Evolutionary conservation across 2,888 invertebrate genomes (phyloP).

Genomic region (Eupeodes latifasciatus): DNA sequence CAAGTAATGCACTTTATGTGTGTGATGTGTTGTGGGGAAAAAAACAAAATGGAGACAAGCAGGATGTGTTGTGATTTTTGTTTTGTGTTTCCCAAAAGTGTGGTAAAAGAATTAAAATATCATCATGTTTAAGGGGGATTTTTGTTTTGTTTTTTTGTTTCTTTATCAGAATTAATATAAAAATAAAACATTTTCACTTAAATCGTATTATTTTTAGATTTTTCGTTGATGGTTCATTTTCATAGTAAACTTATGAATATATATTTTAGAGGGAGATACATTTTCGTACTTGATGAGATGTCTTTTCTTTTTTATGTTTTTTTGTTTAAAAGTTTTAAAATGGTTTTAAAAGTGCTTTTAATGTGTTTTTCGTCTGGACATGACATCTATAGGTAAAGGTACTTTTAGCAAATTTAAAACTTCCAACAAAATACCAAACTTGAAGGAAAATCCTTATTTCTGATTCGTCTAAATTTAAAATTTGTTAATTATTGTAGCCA

Average conservation of each 20-base stretch:
- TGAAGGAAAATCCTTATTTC: no score
- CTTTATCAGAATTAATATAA: not conserved
- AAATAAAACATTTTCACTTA: not conserved
- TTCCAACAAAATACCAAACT: no score
- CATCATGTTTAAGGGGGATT: constrained; percentile 36
- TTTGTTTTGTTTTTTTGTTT: not conserved
- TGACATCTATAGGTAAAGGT: no score
- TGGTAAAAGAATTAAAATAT: constrained; percentile 42
- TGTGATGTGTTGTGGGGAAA: not conserved
- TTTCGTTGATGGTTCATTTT: not conserved
- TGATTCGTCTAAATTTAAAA: no score
- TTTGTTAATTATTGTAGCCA: no score
- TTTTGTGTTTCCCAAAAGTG: constrained; percentile 41
- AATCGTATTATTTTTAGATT: not conserved
- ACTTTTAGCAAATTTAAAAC: no score
- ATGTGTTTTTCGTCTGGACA: no score
- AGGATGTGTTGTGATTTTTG: constrained; percentile 42
- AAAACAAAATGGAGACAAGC: not conserved
- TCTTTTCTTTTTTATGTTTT: no score
- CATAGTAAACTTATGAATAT: not conserved
- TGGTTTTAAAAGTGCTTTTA: no score
- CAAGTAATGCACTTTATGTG: constrained; percentile 56
- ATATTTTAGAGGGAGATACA: not conserved
- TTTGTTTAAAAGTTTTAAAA: no score
- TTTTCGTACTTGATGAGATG: not conserved